Evolutionary conservation across 2,797 vertebrate species (phyloP), one percentile per base, ranked within the genome.

Genomic region (Hephaestus fuliginosus): DNA sequence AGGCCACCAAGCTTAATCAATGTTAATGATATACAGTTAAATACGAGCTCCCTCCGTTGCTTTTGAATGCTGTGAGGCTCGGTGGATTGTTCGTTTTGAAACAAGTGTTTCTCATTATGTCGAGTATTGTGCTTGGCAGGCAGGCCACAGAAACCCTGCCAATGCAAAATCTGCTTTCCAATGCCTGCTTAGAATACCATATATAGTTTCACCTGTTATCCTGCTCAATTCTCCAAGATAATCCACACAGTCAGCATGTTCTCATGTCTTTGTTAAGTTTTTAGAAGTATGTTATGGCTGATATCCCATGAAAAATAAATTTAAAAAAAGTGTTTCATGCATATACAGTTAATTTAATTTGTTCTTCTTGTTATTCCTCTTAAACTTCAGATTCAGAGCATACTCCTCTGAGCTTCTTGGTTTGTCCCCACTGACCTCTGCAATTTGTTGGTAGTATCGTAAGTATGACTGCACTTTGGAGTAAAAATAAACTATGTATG

Each of bases 151-250:
- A 82, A 77, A 84, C 57, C 86, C 86, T 91, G 91, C 94, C 94
- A 94, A 81, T 82, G 76, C 83, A 85, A 91, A 93, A 92, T 92
- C 89, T 88, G 87, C 89, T 93, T 88, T 92, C 91, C 91, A 93
- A n/a, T 78, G 91, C 91, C 86, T 90, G 91, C 89, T 92, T 91
- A 86, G 88, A 93, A 92, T 92, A 90, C 91, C 92, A 91, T 92
- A 92, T 94, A 91, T 92, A 92, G 93, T 92, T 95, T 93, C 92
- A 94, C 93, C 93, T 95, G 92, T 90, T 90, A 87, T 91, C 82
- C 86, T 76, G 87, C 87, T 90, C 86, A 81, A 77, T 87, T 89
- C 87, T 79, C 57, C 18, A 79, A 86, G 78, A 88, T 91, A 84
- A 90, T 92, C 89, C 88, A 72, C 87, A 70, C 66, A 81, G 84